These are phyloP conservation scores for Littorina saxatilis DNA, from an alignment of 1,140 invertebrate species.

Conservation along the genomic window DNA sequence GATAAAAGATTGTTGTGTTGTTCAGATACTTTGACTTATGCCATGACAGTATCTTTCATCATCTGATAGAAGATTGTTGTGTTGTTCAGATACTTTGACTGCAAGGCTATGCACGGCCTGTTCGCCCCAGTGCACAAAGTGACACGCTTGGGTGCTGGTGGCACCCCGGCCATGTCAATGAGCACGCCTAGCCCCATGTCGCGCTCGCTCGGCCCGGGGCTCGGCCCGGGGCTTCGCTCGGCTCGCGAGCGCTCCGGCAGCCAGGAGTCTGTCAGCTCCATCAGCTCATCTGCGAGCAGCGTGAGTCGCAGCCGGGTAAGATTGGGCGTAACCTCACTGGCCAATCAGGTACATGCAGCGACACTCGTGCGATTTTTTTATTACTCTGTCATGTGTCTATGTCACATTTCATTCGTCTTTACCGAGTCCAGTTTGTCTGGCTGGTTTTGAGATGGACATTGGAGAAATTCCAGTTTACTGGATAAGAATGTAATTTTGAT, in stretches of 20 bases:
- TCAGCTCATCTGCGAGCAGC: conserved; percentile 85
- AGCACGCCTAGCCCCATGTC: conserved; percentile 58
- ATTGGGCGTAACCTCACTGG: conserved; percentile 83
- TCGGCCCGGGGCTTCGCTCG: conserved; percentile 76
- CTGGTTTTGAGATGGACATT: neutral
- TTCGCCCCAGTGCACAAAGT: conserved; percentile 89
- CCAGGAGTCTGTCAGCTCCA: conserved; percentile 88
- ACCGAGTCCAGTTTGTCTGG: neutral
- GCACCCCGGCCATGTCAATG: conserved; percentile 41
- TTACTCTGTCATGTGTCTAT: neutral
- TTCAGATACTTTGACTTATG: conserved; percentile 97
- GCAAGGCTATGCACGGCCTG: conserved; percentile 90
- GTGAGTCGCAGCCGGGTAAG: conserved; percentile 84
- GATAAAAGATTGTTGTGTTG: no score
- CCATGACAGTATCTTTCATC: no score
- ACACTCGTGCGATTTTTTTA: conserved; percentile 57
- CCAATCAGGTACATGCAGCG: conserved; percentile 75
- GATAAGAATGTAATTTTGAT: no score
- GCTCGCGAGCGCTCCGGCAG: conserved; percentile 79
- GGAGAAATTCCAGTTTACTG: no score
- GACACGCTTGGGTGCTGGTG: conserved; percentile 49
- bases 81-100: conserved; percentile 97
- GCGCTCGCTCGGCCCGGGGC: conserved; percentile 69
- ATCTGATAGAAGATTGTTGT: no score
- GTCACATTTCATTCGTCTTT: neutral